Evolutionary conservation across 2,113 vertebrate genomes (phyloP).

Genomic region (Indri indri): DNA sequence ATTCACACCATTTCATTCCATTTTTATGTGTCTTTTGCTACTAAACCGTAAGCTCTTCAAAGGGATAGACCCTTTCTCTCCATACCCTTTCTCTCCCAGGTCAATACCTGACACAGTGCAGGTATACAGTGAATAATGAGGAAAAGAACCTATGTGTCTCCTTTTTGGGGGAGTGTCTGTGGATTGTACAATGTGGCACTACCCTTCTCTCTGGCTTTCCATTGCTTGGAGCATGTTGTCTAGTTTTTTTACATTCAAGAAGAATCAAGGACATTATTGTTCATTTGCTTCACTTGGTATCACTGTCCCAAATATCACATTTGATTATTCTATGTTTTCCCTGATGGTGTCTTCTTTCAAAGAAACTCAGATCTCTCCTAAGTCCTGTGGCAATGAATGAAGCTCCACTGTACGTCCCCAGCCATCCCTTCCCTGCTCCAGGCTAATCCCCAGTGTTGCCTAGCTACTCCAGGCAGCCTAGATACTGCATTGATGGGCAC

Average conservation of each 20-base stretch:
- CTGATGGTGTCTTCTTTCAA: background rate
- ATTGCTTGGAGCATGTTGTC: background rate
- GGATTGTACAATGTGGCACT: background rate
- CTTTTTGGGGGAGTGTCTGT: background rate
- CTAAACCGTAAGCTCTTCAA: background rate
- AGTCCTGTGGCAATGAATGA: slow-evolving; percentile 34
- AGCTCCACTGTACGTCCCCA: background rate
- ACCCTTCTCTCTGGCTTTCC: background rate
- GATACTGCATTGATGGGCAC: slow-evolving; percentile 45
- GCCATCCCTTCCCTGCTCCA: background rate
- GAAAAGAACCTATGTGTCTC: background rate
- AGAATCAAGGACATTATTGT: background rate
- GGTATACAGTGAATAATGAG: background rate
- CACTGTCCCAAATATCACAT: background rate
- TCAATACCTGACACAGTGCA: background rate
- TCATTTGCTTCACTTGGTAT: slow-evolving; percentile 38
- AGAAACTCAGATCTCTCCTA: background rate
- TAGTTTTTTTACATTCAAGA: background rate
- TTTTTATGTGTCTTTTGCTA: background rate
- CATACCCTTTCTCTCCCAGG: background rate
- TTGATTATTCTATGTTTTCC: slow-evolving; percentile 25
- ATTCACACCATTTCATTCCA: background rate
- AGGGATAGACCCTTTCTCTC: background rate
- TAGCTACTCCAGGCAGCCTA: slow-evolving; percentile 61
- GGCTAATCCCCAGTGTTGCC: slow-evolving; percentile 59